Conservation (phyloP, 1,140 invertebrate species). For the Paraescarpia echinospica region DNA sequence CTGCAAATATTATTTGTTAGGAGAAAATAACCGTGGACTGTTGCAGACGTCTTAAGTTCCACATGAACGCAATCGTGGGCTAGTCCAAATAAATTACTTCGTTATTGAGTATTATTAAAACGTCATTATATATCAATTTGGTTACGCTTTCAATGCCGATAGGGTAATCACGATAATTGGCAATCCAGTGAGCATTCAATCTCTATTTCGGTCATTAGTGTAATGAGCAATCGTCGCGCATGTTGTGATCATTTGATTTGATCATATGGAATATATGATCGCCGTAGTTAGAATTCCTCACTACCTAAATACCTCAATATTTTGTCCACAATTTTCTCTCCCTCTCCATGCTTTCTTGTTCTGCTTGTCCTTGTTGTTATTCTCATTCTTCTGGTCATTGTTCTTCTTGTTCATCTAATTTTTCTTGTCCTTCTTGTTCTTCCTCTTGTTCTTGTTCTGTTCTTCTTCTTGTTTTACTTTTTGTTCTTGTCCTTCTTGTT, state of each 20-base stretch:
- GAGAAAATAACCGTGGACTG: too few species aligned
- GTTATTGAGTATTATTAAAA: not conserved
- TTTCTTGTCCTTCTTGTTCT: not conserved
- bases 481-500: too few species aligned
- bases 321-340: not conserved
- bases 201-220: not conserved
- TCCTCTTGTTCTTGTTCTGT: too few species aligned
- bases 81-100: not conserved
- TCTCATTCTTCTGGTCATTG: not conserved
- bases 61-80: too few species aligned
- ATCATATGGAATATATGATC: not conserved
- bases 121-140: not conserved
- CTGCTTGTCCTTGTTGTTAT: not conserved
- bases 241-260: not conserved
- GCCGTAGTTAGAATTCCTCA: not conserved
- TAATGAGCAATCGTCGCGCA: not conserved
- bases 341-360: not conserved
- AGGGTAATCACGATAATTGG: not conserved
- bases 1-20: too few species aligned
- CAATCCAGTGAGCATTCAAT: not conserved
- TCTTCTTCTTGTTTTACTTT: too few species aligned
- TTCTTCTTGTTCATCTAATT: not conserved
- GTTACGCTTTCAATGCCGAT: not conserved
- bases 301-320: not conserved
- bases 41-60: too few species aligned